phyloP scores from a whole-genome alignment of 2,113 vertebrate genomes.

The Ptilorrhoa leucosticta region DNA sequence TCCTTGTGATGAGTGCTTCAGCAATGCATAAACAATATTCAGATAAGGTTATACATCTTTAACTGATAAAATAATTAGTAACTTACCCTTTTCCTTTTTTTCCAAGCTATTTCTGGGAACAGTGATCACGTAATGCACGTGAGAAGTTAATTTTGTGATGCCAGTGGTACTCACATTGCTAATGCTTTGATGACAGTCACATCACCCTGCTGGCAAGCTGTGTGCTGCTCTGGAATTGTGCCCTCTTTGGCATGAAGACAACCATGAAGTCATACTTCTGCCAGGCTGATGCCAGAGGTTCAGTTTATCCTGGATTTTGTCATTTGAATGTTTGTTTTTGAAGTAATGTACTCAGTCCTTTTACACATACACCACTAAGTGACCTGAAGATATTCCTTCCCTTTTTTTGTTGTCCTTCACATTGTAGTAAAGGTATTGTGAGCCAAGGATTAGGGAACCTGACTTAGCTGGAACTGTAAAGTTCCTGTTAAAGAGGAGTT shows the following conservation, averaged over 20 bases:
- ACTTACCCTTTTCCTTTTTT: not conserved
- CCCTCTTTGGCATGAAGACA: not conserved
- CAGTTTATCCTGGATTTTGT: not conserved
- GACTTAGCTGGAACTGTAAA: not conserved
- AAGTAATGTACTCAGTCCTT: not conserved
- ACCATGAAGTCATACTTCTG: not conserved
- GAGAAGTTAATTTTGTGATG: not conserved
- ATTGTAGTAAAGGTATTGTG: not conserved
- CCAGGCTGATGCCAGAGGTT: not conserved
- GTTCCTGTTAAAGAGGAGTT: not conserved
- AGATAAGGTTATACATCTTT: not conserved
- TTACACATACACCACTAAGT: not conserved
- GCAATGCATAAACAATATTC: not conserved
- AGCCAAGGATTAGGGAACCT: not conserved
- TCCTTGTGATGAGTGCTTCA: not conserved
- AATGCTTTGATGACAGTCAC: not conserved
- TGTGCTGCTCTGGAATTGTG: not conserved
- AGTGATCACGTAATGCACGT: not conserved
- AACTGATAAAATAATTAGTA: not conserved
- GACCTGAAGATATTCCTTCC: not conserved
- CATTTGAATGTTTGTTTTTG: not conserved
- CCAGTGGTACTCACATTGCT: fast-evolving
- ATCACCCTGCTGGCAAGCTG: not conserved
- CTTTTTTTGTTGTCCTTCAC: not conserved
- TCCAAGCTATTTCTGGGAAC: not conserved